These are phyloP conservation scores for Dicycla oo DNA, from an alignment of 2,888 invertebrate genomes.

Conservation along the genomic window DNA sequence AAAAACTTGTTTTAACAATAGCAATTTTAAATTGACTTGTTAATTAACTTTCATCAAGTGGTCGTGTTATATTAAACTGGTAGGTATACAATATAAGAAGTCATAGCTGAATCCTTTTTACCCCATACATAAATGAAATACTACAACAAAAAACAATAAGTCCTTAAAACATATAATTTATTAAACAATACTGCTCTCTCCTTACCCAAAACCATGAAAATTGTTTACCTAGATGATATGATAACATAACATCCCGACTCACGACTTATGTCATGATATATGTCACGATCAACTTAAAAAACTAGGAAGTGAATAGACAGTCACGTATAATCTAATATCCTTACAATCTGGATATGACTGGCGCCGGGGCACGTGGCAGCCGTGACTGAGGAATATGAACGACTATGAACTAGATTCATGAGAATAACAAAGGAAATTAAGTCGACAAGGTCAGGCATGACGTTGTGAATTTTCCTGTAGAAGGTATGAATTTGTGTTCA, in stretches of 20 bases:
- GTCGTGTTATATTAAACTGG: not conserved
- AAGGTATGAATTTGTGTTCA: constrained; percentile 1
- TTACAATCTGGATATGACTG: constrained; percentile 26
- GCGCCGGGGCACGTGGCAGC: constrained; percentile 18
- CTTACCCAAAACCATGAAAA: not conserved
- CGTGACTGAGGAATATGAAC: constrained; percentile 53
- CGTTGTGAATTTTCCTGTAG: constrained; percentile 29
- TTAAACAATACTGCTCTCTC: not conserved
- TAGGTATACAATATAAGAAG: not conserved
- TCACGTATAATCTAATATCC: constrained; percentile 14
- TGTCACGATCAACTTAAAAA: not conserved
- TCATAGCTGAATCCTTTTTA: not conserved
- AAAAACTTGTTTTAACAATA: no score
- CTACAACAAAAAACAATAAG: not conserved
- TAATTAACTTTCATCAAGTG: not conserved
- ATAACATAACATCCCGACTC: not conserved
- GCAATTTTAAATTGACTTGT: not conserved
- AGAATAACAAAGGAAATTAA: constrained; percentile 49
- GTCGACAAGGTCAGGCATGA: constrained; percentile 43
- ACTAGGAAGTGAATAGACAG: constrained; percentile 12
- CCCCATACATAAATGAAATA: no score
- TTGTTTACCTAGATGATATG: not conserved
- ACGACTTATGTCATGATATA: not conserved
- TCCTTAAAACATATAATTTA: not conserved
- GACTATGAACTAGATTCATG: constrained; percentile 55